Base-by-base conservation (phyloP, 2,113 vertebrate genomes). In the Cephalopterus ornatus region DNA sequence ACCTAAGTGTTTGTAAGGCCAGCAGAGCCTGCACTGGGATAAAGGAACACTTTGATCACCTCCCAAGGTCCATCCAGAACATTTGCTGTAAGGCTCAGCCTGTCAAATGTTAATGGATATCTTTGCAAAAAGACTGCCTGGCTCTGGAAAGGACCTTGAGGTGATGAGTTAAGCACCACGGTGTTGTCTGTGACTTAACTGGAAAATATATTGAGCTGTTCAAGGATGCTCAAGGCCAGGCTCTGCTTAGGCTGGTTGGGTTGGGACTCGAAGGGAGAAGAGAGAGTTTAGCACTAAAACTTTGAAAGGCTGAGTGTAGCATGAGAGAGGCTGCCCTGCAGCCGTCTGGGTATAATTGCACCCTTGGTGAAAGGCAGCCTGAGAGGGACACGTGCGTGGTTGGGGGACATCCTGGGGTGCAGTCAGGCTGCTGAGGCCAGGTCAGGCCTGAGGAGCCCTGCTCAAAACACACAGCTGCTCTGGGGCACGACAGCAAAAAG, bases 401-500 rank as follows among this genome's bases (percentile, higher is more conserved):
- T 50, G 17, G 24, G 47, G 6, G 21, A 8, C 5, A 2, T 4
- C 61, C 56, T 15, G 44, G 10, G 27, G 8, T 3, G 12, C n/a
- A 19, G 62, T 12, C 52, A 27, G 56, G 35, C 23, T 78, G 62
- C 63, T 26, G 23, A 39, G 46, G 6, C 28, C 61, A 14, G 70
- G 24, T 68, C 41, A 44, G 71, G 20, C 21, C n/a, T 55, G 27
- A n/a, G 66, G 52, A 74, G 7, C 39, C 46, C 32, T 44, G 39
- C 30, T 23, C 9, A 6, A 42, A 33, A 6, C 30, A 33, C 4
- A 0, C 12, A 5, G 7, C 14, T 20, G 15, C 26, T n/a, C 67
- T 35, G 8, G 33, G 23, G 5, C 74, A 46, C 3, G 33, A 0
- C 24, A 32, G 2, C 32, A 11, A 23, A 22, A 4, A 3, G 0